Evolutionary conservation across 2,888 invertebrate species (phyloP).

Genomic region (Lycophotia porphyrea): DNA sequence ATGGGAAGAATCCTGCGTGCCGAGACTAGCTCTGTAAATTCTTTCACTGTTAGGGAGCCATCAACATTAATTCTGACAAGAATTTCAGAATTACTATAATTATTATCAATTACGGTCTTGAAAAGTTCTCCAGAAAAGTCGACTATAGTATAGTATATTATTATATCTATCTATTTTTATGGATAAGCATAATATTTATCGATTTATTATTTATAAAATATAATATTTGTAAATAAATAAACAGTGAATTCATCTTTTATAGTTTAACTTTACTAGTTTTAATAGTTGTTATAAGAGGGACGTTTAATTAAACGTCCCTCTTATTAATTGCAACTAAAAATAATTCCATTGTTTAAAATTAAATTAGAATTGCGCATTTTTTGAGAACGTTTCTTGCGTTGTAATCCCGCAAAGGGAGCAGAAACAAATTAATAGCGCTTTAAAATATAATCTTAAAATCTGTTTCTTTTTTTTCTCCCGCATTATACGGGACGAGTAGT

Average conservation of each 20-base stretch:
- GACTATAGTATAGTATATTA: slow-evolving; percentile 22
- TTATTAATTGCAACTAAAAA: neutral
- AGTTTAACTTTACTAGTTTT: slow-evolving; percentile 4
- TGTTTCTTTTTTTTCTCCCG: slow-evolving; percentile 6
- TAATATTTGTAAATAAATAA: slow-evolving; percentile 30
- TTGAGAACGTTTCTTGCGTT: slow-evolving; percentile 3
- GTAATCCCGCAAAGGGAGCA: slow-evolving; percentile 4
- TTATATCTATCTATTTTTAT: slow-evolving; percentile 52
- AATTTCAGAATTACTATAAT: slow-evolving; percentile 16
- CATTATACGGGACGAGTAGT: slow-evolving; percentile 19
- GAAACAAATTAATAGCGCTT: slow-evolving; percentile 4
- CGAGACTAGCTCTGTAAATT: neutral
- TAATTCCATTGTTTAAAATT: slow-evolving; percentile 7
- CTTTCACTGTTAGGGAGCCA: slow-evolving; percentile 23
- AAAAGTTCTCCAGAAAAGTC: slow-evolving; percentile 32
- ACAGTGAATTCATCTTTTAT: neutral
- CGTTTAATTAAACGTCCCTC: neutral
- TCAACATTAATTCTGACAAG: slow-evolving; percentile 3
- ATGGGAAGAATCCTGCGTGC: neutral
- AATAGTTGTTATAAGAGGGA: slow-evolving; percentile 12
- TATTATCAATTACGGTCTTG: slow-evolving; percentile 20
- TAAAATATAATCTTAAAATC: neutral
- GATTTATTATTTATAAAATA: slow-evolving; percentile 38
- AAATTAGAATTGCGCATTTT: neutral
- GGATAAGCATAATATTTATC: slow-evolving; percentile 42